A percentile compares a stretch with the other conserved stretches of the same genome.
Evolutionary conservation across 2,888 invertebrate species (phyloP).

Genomic region (Agonopterix arenella): DNA sequence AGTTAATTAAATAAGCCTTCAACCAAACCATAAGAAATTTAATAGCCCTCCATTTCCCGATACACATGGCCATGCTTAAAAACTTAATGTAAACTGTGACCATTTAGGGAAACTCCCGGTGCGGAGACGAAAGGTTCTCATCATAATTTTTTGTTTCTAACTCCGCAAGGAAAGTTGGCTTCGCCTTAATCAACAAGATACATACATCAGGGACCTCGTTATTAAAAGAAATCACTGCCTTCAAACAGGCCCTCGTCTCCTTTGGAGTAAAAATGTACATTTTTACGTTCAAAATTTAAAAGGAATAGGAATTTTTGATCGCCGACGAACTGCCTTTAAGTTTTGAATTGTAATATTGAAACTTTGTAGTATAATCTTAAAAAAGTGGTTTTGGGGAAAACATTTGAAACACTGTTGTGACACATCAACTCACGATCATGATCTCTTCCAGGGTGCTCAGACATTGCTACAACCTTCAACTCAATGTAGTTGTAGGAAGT

Average conservation of each 20-base stretch:
- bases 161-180: constrained; percentile 64
- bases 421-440: no score
- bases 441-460: no score
- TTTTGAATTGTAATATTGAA: not conserved
- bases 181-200: constrained; percentile 44
- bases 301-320: constrained; percentile 41
- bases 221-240: constrained; percentile 67
- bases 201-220: constrained; percentile 37
- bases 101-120: constrained; percentile 1
- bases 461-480: no score
- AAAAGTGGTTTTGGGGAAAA: no score
- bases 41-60: constrained; percentile 19
- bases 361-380: no score
- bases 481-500: no score
- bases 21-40: constrained; percentile 17
- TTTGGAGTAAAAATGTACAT: constrained; percentile 55
- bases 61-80: constrained; percentile 9
- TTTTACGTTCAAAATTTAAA: constrained; percentile 39
- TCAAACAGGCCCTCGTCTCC: constrained; percentile 33
- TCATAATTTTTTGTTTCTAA: constrained; percentile 56
- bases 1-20: constrained; percentile 6
- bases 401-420: no score
- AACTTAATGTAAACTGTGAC: constrained; percentile 6
- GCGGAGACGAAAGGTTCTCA: not conserved
- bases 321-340: not conserved